Conservation (phyloP, 2,113 vertebrate genomes). For the Podiceps cristatus region DNA sequence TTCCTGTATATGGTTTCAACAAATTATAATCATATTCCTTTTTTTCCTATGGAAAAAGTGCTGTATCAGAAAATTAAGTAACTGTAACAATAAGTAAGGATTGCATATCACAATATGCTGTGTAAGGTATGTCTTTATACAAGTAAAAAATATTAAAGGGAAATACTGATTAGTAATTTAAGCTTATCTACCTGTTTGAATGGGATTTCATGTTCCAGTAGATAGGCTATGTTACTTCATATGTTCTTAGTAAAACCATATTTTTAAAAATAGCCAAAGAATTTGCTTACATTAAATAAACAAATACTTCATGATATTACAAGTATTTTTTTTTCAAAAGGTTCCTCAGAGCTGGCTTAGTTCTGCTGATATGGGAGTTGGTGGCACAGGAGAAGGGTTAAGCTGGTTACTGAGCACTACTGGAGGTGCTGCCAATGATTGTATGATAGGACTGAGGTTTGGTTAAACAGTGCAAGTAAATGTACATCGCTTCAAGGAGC, state of each 20-base stretch:
- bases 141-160: background rate
- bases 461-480: background rate
- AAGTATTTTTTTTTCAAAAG: background rate
- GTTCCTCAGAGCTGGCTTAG: background rate
- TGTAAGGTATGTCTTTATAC: background rate
- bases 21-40: background rate
- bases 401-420: fast-evolving
- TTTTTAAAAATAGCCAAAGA: background rate
- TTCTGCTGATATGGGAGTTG: background rate
- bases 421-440: background rate
- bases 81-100: background rate
- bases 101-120: background rate
- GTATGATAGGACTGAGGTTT: background rate
- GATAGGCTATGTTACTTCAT: background rate
- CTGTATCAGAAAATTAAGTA: background rate
- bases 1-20: background rate
- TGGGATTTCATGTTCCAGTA: background rate
- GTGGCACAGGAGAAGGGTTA: background rate
- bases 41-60: background rate
- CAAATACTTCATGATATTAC: background rate
- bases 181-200: background rate
- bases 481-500: background rate
- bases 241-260: background rate
- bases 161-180: background rate
- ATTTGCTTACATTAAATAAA: background rate